Percentiles rank a stretch among this genome's conserved stretches.
Conservation (phyloP, 64 coral and sea anemone genomes). For the Catalaphyllia jardinei region DNA sequence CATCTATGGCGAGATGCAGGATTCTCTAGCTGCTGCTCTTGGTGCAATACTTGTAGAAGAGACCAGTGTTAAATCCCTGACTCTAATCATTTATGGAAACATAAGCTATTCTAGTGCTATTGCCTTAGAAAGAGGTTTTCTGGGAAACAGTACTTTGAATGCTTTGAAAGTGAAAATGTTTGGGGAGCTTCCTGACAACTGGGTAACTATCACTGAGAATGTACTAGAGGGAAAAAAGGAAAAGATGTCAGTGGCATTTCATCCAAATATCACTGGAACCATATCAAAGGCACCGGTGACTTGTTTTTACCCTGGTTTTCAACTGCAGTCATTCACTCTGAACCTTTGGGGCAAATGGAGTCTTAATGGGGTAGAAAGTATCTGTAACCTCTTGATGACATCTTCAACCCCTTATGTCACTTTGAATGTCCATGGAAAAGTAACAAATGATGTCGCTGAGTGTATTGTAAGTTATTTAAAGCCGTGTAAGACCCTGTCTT, state of each 20-base stretch:
- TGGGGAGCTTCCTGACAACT: conserved; percentile 1
- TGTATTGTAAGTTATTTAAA: background rate
- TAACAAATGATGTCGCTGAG: background rate
- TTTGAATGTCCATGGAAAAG: conserved; percentile 2
- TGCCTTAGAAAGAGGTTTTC: background rate
- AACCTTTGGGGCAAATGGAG: background rate
- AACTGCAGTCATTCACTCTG: background rate
- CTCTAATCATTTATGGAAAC: background rate
- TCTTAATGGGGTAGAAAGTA: background rate
- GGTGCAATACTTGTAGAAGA: background rate
- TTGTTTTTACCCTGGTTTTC: background rate
- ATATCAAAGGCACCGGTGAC: background rate
- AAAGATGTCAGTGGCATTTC: background rate
- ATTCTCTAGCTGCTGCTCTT: background rate
- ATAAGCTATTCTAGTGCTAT: background rate
- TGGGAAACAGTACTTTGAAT: background rate
- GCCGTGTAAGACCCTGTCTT: background rate
- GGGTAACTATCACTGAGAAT: background rate
- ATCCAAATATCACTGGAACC: background rate
- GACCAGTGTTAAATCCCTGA: background rate
- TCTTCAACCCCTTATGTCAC: background rate
- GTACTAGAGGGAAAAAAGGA: background rate
- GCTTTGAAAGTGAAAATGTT: background rate
- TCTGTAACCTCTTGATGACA: background rate
- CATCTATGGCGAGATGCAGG: background rate